Conservation (phyloP, 2,888 invertebrate genomes). For the Physocephala rufipes region DNA sequence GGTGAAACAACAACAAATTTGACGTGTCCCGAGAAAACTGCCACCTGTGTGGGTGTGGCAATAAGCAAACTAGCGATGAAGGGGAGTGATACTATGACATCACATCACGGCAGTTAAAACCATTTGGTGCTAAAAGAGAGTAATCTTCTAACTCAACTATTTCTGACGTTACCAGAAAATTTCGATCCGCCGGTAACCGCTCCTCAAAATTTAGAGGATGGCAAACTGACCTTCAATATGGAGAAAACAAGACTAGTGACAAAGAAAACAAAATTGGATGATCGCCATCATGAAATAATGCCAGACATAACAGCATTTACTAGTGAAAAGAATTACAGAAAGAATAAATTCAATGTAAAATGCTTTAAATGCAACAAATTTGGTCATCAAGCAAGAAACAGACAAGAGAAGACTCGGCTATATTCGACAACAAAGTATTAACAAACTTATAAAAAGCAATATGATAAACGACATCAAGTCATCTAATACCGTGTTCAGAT, state of each 20-base stretch:
- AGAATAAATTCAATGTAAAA: not conserved
- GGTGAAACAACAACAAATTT: too few species aligned
- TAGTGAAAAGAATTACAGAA: not conserved
- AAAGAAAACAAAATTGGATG: not conserved
- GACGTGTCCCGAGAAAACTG: too few species aligned
- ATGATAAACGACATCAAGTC: not conserved
- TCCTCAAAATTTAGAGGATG: conserved; percentile 13
- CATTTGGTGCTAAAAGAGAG: too few species aligned
- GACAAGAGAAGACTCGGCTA: too few species aligned
- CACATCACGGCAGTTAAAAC: too few species aligned
- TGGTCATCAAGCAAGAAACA: too few species aligned
- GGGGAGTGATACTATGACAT: conserved; percentile 8
- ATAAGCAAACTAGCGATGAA: conserved; percentile 33
- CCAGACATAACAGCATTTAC: not conserved
- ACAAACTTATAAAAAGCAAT: not conserved
- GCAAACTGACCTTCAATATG: not conserved
- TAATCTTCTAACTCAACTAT: not conserved
- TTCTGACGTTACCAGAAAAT: conserved; percentile 27
- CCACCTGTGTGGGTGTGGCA: too few species aligned
- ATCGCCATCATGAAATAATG: not conserved
- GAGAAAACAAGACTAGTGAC: not conserved
- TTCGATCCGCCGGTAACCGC: conserved; percentile 29
- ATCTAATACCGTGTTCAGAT: too few species aligned
- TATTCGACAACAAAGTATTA: conserved; percentile 7
- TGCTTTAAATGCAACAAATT: conserved; percentile 13